Conservation (phyloP, 1,140 invertebrate genomes). For the Spodoptera frugiperda region DNA sequence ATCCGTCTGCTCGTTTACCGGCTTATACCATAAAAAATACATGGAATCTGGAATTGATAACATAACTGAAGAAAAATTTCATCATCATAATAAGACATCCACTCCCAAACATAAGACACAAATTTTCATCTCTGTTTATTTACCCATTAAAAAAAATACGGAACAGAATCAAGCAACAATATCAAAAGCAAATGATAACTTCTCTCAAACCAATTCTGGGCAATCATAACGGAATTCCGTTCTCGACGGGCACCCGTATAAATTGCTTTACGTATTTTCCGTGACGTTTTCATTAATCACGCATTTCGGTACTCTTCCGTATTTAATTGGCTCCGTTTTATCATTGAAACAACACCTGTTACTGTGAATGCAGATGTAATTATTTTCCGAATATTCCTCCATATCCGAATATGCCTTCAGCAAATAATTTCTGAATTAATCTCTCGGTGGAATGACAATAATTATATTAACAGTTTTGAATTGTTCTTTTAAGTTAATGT, state of each 20-base stretch:
- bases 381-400: slow-evolving; percentile 8
- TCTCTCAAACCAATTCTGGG: slow-evolving; percentile 16
- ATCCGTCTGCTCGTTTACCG: too few relatives aligned
- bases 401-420: background rate
- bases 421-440: slow-evolving; percentile 20
- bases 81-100: too few relatives aligned
- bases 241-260: background rate
- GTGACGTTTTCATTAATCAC: slow-evolving; percentile 37
- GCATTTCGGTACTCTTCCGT: slow-evolving; percentile 16
- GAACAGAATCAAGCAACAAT: background rate
- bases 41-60: too few relatives aligned
- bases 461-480: too few relatives aligned
- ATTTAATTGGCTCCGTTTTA: slow-evolving; percentile 30
- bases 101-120: too few relatives aligned
- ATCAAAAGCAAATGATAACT: background rate
- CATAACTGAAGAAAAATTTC: too few relatives aligned
- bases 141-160: too few relatives aligned
- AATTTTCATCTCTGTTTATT: too few relatives aligned
- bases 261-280: slow-evolving; percentile 25
- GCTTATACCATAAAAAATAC: too few relatives aligned
- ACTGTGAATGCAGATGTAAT: slow-evolving; percentile 37
- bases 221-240: slow-evolving; percentile 21
- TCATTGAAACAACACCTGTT: slow-evolving; percentile 37
- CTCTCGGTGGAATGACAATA: background rate
- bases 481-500: too few relatives aligned